A percentile compares a stretch with the other conserved stretches of the same genome.
phyloP scores from a whole-genome alignment of 2,797 vertebrate genomes.

The Semaprochilodus insignis region DNA sequence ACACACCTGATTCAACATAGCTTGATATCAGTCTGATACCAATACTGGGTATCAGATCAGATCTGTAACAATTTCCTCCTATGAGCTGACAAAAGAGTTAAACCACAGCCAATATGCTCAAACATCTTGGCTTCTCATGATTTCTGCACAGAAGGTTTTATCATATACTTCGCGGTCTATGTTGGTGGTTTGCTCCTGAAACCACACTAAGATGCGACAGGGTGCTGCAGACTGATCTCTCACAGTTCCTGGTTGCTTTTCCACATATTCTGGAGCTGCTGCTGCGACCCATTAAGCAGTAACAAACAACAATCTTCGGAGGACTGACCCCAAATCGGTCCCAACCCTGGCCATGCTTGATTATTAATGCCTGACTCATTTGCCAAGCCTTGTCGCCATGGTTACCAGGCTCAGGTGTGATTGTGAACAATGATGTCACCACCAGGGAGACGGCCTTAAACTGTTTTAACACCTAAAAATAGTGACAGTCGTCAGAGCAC shows the following conservation, averaged over 20 bases:
- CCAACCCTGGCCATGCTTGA: slow-evolving; percentile 16
- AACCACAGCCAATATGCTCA: not conserved
- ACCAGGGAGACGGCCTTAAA: slow-evolving; percentile 15
- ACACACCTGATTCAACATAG: too few species aligned
- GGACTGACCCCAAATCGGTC: slow-evolving; percentile 1
- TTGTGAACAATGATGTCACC: slow-evolving; percentile 48
- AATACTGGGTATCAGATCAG: not conserved
- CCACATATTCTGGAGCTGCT: not conserved
- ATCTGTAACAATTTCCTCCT: not conserved
- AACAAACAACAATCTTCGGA: not conserved
- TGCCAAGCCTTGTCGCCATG: slow-evolving; percentile 40
- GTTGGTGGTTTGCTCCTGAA: not conserved
- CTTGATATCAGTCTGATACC: too few species aligned
- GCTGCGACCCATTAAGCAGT: not conserved
- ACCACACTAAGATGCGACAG: too few species aligned
- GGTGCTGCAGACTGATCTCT: not conserved
- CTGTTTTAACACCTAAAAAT: not conserved
- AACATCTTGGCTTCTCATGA: not conserved
- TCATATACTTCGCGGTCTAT: not conserved
- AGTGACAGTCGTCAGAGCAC: too few species aligned
- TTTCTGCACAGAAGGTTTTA: not conserved
- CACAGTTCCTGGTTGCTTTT: not conserved
- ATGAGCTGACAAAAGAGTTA: not conserved
- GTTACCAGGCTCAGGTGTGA: slow-evolving; percentile 56
- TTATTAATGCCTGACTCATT: slow-evolving; percentile 40